A percentile compares a stretch with the other conserved stretches of the same genome.
These are phyloP conservation scores for Eulemur coronatus DNA, from an alignment of 2,797 vertebrate genomes.

Conservation along the genomic window DNA sequence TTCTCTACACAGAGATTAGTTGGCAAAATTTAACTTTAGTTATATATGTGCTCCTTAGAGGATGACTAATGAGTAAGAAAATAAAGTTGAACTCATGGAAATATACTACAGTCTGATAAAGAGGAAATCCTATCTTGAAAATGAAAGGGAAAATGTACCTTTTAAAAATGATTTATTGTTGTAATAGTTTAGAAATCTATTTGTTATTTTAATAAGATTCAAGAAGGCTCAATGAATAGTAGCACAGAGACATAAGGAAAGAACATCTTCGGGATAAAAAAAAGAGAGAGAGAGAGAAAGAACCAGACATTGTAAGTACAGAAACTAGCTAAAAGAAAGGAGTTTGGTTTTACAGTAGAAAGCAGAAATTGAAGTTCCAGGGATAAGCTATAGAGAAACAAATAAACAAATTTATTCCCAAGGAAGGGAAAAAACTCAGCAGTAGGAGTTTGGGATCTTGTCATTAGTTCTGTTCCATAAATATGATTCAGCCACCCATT, in stretches of 20 bases:
- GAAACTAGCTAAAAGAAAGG: constrained; percentile 7
- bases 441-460: background rate
- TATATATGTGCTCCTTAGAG: constrained; percentile 43
- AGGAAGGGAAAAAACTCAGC: background rate
- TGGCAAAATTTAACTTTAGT: constrained; percentile 59
- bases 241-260: constrained; percentile 32
- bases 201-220: constrained; percentile 72
- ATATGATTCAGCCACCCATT: background rate
- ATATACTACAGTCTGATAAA: constrained; percentile 62
- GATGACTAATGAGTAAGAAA: constrained; percentile 72
- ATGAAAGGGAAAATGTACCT: constrained; percentile 53
- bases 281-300: background rate
- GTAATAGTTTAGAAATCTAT: constrained; percentile 72
- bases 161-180: constrained; percentile 75
- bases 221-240: constrained; percentile 17
- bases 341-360: background rate
- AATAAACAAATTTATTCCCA: background rate
- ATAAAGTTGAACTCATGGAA: constrained; percentile 55
- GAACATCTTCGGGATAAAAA: background rate
- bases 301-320: background rate
- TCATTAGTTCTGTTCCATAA: background rate
- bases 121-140: constrained; percentile 43
- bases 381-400: background rate
- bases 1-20: background rate
- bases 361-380: background rate